phyloP scores from a whole-genome alignment of 2,888 invertebrate species.

The Metalampra italica region DNA sequence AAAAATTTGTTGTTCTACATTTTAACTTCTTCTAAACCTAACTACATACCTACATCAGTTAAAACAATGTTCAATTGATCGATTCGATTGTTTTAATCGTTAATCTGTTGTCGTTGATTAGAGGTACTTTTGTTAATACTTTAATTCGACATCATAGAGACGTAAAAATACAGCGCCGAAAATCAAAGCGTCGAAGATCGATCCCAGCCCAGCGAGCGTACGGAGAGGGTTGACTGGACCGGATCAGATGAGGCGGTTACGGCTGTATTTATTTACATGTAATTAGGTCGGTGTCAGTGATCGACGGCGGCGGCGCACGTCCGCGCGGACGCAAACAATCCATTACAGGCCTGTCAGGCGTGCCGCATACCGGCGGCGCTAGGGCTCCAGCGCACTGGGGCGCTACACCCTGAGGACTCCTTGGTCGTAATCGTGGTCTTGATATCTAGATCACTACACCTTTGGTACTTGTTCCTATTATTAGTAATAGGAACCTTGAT shows the following conservation, averaged over 20 bases:
- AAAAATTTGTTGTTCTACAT: no score
- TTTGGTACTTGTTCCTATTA: no score
- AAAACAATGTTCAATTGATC: no score
- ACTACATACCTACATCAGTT: no score
- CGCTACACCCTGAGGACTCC: not conserved
- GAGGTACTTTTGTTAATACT: no score
- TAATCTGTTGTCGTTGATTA: no score
- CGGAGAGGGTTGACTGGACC: constrained; percentile 25
- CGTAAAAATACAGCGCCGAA: not conserved
- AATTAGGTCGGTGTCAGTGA: constrained; percentile 69
- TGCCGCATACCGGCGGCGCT: not conserved
- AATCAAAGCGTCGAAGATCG: not conserved
- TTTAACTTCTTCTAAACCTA: no score
- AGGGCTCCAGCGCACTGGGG: not conserved
- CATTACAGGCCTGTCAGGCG: constrained; percentile 59
- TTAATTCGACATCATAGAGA: no score
- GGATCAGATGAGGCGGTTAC: constrained; percentile 32
- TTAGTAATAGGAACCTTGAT: no score
- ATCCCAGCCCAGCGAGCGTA: not conserved
- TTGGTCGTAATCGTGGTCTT: no score
- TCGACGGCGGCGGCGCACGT: constrained; percentile 58
- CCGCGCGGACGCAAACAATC: constrained; percentile 64
- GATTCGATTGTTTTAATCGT: no score
- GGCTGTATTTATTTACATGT: constrained; percentile 70
- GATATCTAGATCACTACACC: no score